Conservation (phyloP, 2,888 invertebrate species). For the Exephanes ischioxanthus region DNA sequence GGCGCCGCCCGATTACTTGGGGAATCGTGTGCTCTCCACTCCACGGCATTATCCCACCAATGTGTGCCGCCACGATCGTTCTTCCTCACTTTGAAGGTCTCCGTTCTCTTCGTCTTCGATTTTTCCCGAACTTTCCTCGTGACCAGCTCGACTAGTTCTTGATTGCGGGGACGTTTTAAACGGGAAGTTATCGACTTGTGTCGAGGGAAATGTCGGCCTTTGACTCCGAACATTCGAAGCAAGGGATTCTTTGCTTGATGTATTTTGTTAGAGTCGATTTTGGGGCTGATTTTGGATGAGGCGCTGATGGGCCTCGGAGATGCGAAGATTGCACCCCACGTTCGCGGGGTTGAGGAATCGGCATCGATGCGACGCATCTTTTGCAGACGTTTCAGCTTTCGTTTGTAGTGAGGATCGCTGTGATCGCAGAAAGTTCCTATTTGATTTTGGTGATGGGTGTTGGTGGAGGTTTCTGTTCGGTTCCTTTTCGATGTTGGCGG, state of each 20-base stretch:
- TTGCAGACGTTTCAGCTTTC: slow-evolving; percentile 64
- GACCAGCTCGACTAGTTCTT: no score
- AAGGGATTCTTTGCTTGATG: not conserved
- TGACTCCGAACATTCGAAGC: slow-evolving; percentile 2
- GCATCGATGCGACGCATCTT: slow-evolving; percentile 66
- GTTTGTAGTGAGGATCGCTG: slow-evolving; percentile 68
- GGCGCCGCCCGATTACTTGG: no score
- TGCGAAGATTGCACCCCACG: slow-evolving; percentile 9
- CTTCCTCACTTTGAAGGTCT: no score
- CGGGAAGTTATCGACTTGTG: not conserved
- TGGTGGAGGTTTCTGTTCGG: not conserved
- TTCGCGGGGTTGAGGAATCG: slow-evolving; percentile 8
- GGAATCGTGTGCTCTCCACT: no score
- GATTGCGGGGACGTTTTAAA: not conserved
- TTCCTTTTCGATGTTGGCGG: not conserved
- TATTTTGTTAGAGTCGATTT: not conserved
- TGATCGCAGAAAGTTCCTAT: slow-evolving; percentile 64
- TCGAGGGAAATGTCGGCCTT: not conserved
- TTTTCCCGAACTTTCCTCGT: no score
- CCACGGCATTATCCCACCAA: no score
- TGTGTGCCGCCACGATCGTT: no score
- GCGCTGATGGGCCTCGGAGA: not conserved
- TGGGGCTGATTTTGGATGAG: not conserved
- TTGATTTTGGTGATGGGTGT: not conserved
- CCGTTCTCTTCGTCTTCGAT: no score